A percentile compares a stretch with the other conserved stretches of the same genome.
Conservation (phyloP, 64 coral and sea anemone genomes). For the Dendronephthya gigantea region DNA sequence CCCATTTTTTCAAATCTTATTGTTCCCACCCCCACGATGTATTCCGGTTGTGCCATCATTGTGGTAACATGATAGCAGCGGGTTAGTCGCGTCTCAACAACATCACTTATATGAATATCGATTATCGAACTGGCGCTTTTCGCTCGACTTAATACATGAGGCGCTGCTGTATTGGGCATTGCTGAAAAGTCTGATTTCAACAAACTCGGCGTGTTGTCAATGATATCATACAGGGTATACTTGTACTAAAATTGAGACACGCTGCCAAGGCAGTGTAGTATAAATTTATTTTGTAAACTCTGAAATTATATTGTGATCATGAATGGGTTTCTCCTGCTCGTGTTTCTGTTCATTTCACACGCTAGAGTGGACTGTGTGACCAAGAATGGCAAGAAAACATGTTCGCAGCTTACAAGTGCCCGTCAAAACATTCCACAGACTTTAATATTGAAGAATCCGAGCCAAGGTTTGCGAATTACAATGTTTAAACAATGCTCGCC, state of each 20-base stretch:
- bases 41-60: not conserved
- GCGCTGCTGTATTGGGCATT: not conserved
- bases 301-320: not conserved
- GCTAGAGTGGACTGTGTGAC: not conserved
- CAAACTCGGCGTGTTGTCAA: not conserved
- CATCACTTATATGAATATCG: not conserved
- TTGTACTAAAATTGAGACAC: not conserved
- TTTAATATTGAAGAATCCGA: not conserved
- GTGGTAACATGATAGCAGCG: conserved; percentile 4
- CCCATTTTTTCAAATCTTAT: not conserved
- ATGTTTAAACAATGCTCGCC: not conserved
- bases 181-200: not conserved
- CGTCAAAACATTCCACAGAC: not conserved
- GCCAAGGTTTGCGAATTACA: not conserved
- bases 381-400: not conserved
- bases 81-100: not conserved
- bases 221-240: not conserved
- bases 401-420: not conserved
- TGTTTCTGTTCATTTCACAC: not conserved
- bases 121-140: not conserved
- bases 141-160: not conserved
- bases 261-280: not conserved
- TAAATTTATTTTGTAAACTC: conserved; percentile 9
- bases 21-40: not conserved
- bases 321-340: not conserved